Evolutionary conservation across 2,888 invertebrate genomes (phyloP), one percentile per base, ranked within the genome.

Genomic region (Xestia xanthographa): DNA sequence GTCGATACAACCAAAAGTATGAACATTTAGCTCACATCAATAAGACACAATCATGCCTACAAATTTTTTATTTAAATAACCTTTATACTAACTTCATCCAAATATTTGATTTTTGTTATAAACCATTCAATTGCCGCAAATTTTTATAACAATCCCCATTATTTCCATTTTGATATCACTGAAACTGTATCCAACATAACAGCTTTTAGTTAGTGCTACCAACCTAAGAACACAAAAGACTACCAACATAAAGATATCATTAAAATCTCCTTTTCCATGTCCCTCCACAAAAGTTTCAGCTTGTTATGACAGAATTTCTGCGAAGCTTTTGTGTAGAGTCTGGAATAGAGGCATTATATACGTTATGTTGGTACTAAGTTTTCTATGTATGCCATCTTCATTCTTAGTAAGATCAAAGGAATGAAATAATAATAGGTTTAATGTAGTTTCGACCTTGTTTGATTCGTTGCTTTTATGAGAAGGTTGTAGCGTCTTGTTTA

Each of bases 221-320:
- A 82, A 81, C 81, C 62, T 78, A 75, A 75, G 66, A 62, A 53
- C 75, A 87, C 70, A 84, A 76, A 84, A 79, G 82, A 69, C 50
- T 74, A 82, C 72, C 66, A 79, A 71, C 83, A 77, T 80, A 85
- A 84, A 85, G 85, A 86, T 85, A 85, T 89, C 85, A 84, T 90
- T 89, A 90, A 90, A 89, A 88, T 74, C 75, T 84, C 78, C 89
- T 88, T 88, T 87, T 67, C 81, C 73, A 85, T 81, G 75, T 84
- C 84, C 77, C 80, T 58, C 74, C 45, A 85, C 84, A 86, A 88
- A 87, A 90, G 85, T 87, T 82, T 74, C 69, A 70, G 79, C 80
- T 89, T 81, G 88, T 90, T 90, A 89, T 82, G 86, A 80, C 81
- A 83, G 82, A 67, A 87, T 85, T 80, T 75, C 75, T 82, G 72